Evolutionary conservation across 1,140 invertebrate genomes (phyloP).

Genomic region (Geopemphigus sp.): DNA sequence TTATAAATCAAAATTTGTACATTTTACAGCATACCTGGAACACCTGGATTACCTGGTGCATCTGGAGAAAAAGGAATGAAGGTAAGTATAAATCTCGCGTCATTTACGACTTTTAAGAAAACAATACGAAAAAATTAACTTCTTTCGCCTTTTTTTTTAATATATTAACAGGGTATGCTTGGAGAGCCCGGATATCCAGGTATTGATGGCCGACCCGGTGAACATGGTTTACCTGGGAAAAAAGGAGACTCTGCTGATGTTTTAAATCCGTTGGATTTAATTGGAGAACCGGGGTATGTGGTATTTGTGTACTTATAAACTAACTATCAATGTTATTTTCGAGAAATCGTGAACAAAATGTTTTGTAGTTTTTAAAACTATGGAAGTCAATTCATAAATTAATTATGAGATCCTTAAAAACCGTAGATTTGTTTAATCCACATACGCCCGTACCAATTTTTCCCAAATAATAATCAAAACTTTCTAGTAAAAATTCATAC

Average conservation of each 20-base stretch:
- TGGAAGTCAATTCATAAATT: no score
- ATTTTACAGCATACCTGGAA: constrained; percentile 2
- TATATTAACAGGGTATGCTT: constrained; percentile 39
- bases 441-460: no score
- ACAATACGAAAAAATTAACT: not conserved
- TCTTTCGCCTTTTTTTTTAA: not conserved
- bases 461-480: no score
- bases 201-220: constrained; percentile 57
- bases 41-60: constrained; percentile 13
- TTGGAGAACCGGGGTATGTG: constrained; percentile 46
- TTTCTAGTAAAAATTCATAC: no score
- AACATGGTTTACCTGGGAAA: constrained; percentile 57
- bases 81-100: not conserved
- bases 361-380: no score
- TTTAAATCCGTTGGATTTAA: constrained; percentile 14
- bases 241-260: constrained; percentile 56
- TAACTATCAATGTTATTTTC: no score
- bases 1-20: not conserved
- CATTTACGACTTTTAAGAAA: no score
- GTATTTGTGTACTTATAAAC: not conserved
- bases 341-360: no score
- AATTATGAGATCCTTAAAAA: no score
- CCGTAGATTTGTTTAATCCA: no score
- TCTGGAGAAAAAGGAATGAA: constrained; percentile 42
- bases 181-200: constrained; percentile 57